Conservation (phyloP, 2,888 invertebrate genomes). For the Temnothorax ravouxi region DNA sequence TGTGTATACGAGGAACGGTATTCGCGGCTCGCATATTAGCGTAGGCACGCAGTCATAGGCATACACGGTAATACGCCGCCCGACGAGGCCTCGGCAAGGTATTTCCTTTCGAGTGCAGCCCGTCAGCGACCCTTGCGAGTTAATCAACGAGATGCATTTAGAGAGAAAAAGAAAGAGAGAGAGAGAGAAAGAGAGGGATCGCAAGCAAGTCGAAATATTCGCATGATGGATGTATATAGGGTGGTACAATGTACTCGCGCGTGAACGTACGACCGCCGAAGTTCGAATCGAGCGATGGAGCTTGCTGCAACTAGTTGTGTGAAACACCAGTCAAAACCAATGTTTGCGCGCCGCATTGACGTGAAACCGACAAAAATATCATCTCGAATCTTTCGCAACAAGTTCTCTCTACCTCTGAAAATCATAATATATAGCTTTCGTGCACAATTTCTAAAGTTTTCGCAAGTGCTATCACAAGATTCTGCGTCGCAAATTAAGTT, state of each 20-base stretch:
- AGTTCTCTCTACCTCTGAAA: slow-evolving; percentile 1
- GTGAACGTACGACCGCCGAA: neutral
- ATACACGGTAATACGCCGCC: slow-evolving; percentile 52
- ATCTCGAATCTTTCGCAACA: neutral
- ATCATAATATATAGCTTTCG: neutral
- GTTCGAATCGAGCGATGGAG: slow-evolving; percentile 3
- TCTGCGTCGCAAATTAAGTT: neutral
- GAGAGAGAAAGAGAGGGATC: slow-evolving; percentile 20
- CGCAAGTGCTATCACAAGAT: neutral
- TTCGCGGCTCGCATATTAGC: slow-evolving; percentile 75
- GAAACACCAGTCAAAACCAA: slow-evolving; percentile 18
- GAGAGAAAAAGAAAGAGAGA: slow-evolving; percentile 52
- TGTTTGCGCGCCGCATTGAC: slow-evolving; percentile 30
- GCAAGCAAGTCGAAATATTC: slow-evolving; percentile 38
- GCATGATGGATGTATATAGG: slow-evolving; percentile 1
- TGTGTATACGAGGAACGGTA: slow-evolving; percentile 70
- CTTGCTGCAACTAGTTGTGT: slow-evolving; percentile 37
- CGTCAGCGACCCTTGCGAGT: slow-evolving; percentile 74
- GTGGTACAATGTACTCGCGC: slow-evolving; percentile 24
- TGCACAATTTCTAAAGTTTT: slow-evolving; percentile 21
- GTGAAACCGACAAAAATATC: slow-evolving; percentile 26
- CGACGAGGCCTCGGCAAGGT: slow-evolving; percentile 66
- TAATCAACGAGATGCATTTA: slow-evolving; percentile 81
- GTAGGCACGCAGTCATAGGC: slow-evolving; percentile 70
- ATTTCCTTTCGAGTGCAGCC: slow-evolving; percentile 71